Evolutionary conservation across 2,113 vertebrate species (phyloP), one percentile per base, ranked within the genome.

Genomic region (Coregonus clupeaformis): DNA sequence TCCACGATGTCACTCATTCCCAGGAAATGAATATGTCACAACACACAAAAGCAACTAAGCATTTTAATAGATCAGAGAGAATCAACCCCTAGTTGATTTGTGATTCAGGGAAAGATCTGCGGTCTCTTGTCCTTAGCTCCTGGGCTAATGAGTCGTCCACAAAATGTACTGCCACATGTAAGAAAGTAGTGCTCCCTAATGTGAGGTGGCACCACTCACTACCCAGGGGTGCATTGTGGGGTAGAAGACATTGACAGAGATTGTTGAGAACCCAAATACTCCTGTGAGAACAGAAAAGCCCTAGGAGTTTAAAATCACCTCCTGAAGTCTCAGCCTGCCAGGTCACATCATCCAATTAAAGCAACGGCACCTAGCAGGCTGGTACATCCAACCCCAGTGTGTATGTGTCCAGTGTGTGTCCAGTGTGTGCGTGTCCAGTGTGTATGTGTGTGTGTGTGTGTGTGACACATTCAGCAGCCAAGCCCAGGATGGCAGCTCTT

Each of bases 191-290:
- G 7, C 6, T 30, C 12, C 4, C 63, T 73, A 62, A 65, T 65
- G 27, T 45, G 60, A 27, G 59, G 14, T 73, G 71, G 36, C 59
- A 64, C 24, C 60, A 29, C 30, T 72, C 30, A 24, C 71, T 72
- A 63, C 29, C 32, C 30, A 36, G 1, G 5, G 12, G 60, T 13
- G 29, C 55, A n/a, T 20, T 57, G 47, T 4, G 30, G 49, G 16
- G 49, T 52, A 18, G 49, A 52, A 52, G 49, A 52, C 49, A 42
- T 42, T 42, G 36, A 42, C 36, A 42, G 36, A 12, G 25, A 29
- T 1, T 3, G 27, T 5, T 22, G 69, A 12, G 49, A 25, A 42
- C n/a, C 66, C 45, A 60, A 30, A 68, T 74, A 4, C 20, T 64
- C 59, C 67, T 32, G 36, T 6, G 20, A 22, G 12, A 42, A 42